Base-by-base conservation (phyloP, 2,797 vertebrate species). In the Sebastes aleutianus region DNA sequence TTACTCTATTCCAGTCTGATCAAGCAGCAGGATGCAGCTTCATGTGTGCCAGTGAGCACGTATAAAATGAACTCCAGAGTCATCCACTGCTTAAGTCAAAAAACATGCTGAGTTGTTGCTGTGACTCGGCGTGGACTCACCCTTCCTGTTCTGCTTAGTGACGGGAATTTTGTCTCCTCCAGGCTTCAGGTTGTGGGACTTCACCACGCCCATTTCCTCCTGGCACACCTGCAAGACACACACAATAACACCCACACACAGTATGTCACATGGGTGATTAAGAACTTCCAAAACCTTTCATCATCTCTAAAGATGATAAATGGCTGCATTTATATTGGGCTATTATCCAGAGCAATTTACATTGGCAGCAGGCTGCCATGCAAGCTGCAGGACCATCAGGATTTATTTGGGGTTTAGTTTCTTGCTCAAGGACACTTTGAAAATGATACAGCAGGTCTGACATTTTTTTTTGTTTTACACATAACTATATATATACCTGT, bases 141-240 rank as follows among this genome's bases (percentile, higher is more conserved):
- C 98, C 96, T 97, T 98, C 87, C 98, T 96, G 94, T 99, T 99
- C 74, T 97, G 96, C 92, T 98, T 99, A 78, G 96, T 99, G 85
- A 99, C 96, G 16, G 97, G 94, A 53, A 99, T 98, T 94, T 96
- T 98, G 94, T 99, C 98, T 86, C 98, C 98, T 87, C 96, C 97
- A 24, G 97, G 94, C 88, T 98, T 99, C 92, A 99, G 96, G 90
- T 97, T 98, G 84, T 97, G 97, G 58, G 96, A 96, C 79, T 96
- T 98, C 85, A 98, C 96, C 71, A 97, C 93, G 61, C 98, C 98
- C 94, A 99, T 97, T 88, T 99, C 98, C 94, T 99, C 98, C 92
- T 98, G 98, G 89, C 96, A 97, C 88, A 99, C 97, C 98, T 99
- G 90, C 54, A 92, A 34, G 31, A 36, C 8, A 78, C 11, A n/a